Evolutionary conservation across 2,888 invertebrate species (phyloP), one percentile per base, ranked within the genome.

Genomic region (Rhogogaster chlorosoma): DNA sequence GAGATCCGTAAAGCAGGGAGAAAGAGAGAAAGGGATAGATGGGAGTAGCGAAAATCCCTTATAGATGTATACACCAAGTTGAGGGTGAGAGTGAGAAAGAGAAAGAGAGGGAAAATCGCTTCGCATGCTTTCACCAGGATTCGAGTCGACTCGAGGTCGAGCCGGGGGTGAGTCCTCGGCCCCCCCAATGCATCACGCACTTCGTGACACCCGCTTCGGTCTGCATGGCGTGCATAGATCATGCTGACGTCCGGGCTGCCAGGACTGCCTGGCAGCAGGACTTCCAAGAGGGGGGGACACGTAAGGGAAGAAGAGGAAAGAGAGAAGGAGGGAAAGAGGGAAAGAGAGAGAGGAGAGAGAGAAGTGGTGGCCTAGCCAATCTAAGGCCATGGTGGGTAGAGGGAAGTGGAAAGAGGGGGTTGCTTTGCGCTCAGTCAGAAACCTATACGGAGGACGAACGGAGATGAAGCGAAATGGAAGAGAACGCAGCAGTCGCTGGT

Each of bases 151-250:
- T 71, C 67, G 61, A 70, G 45, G 49, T 78, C 80, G 53, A 32
- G 61, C 38, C n/a, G 77, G 85, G 85, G 83, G 64, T 85, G 84
- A 70, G 84, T 84, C 67, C 38, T 53, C 29, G 57, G 18, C 57
- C 78, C 57, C 32, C 61, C 89, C 90, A 87, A 90, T 91, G 90
- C 91, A 91, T 91, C 91, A 90, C 90, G 89, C 89, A 88, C 89
- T 90, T 88, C 90, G 89, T 90, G 91, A 91, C 89, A 90, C 87
- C 87, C 88, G 88, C 87, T 87, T 89, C 87, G 80, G 49, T 70
- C 49, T 87, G 89, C 89, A 87, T 88, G 88, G 86, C 88, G 88
- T 88, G 91, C 90, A 90, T 91, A 91, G 89, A 91, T 91, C 91
- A 91, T 88, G 89, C 88, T 89, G 90, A 90, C 89, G 91, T 90